Base-by-base conservation (phyloP, 2,113 vertebrate genomes). In the Lycaon pictus region DNA sequence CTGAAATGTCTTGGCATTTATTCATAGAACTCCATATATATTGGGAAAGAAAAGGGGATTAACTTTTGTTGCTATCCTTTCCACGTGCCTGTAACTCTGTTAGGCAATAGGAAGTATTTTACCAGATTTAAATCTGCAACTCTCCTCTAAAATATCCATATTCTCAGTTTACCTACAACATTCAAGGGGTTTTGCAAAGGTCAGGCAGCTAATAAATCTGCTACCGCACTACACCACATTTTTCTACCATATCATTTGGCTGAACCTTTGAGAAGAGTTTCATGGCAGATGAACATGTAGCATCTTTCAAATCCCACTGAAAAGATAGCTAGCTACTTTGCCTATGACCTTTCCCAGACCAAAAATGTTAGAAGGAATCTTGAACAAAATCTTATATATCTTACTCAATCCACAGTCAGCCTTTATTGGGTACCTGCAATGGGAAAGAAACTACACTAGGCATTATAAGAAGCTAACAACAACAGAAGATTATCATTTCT, bases 91-190 rank as follows among this genome's bases (percentile, higher is more conserved):
- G 53, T 85, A 93, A 63, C 62, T 87, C 37, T 84, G 55, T 56
- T 86, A 60, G 12, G 16, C 56, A 67, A 72, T 25, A 4, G 9
- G 89, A 94, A 15, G 19, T 56, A 56, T 85, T 95, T 91, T 81
- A 71, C 93, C 58, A 71, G 58, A 85, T 35, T 85, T 97, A 81
- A 97, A 71, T 11, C n/a, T 65, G 71, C 15, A 95, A 20, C 12
- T 58, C 12, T 77, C 48, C 85, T 95, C 35, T 37, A 92, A 92
- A 76, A 84, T 90, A 96, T 53, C 77, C n/a, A 97, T 32, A 92
- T 51, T 84, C n/a, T 23, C 80, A 82, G n/a, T 96, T 93, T 90
- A 55, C n/a, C 62, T 84, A 11, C 63, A 90, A 48, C 13, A 65
- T 82, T 76, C 53, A 88, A 67, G 27, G 85, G 53, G 11, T 81